Percentiles rank a stretch among this genome's conserved stretches.
phyloP scores from a whole-genome alignment of 2,113 vertebrate species.

The Grantiella picta region DNA sequence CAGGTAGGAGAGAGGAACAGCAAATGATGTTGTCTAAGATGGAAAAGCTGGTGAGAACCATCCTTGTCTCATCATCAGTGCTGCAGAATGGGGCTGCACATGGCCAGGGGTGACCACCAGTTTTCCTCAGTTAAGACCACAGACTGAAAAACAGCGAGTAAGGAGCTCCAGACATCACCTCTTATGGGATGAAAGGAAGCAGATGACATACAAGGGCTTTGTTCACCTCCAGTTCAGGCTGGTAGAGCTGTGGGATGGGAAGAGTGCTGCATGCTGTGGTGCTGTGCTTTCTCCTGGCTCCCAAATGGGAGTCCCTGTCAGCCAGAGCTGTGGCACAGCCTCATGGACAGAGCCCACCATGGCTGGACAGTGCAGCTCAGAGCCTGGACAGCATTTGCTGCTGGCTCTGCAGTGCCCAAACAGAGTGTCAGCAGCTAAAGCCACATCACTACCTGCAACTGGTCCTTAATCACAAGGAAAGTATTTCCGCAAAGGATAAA shows the following conservation, averaged over 20 bases:
- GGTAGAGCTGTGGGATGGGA: background rate
- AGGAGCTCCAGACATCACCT: background rate
- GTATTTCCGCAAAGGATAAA: background rate
- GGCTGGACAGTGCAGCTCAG: background rate
- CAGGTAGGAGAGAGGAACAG: background rate
- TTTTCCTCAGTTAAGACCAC: background rate
- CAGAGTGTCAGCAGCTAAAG: background rate
- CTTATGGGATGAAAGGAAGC: background rate
- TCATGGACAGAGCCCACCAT: background rate
- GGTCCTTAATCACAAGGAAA: background rate
- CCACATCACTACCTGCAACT: background rate
- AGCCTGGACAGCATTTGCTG: background rate
- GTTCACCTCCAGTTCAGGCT: background rate
- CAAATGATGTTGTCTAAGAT: background rate
- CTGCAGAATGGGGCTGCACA: background rate
- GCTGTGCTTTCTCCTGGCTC: background rate
- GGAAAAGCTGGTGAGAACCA: background rate
- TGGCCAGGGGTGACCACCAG: background rate
- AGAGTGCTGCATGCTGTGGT: accelerated
- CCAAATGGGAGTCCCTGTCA: background rate
- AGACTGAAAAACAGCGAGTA: background rate
- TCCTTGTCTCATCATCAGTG: background rate
- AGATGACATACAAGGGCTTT: background rate
- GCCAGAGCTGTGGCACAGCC: accelerated
- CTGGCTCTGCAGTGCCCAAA: background rate